These are phyloP conservation scores for Diachasma alloeum DNA, from an alignment of 1,140 invertebrate genomes.

Conservation along the genomic window DNA sequence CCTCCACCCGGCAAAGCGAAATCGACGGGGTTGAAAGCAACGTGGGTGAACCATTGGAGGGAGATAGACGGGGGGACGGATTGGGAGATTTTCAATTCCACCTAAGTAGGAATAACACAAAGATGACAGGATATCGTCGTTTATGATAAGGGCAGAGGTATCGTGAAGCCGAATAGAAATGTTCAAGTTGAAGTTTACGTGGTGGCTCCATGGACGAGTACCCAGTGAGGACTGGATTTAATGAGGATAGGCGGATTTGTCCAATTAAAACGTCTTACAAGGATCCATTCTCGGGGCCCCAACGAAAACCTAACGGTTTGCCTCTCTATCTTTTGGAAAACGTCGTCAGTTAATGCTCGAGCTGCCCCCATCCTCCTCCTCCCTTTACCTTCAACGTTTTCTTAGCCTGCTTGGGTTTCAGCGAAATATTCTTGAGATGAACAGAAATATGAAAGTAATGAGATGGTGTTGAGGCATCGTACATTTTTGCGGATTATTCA, in stretches of 20 bases:
- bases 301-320: not conserved
- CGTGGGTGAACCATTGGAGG: too few species aligned
- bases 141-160: slow-evolving; percentile 32
- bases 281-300: not conserved
- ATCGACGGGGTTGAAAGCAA: not conserved
- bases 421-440: not conserved
- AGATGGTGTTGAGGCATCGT: not conserved
- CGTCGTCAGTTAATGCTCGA: slow-evolving; percentile 8
- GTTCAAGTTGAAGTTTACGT: not conserved
- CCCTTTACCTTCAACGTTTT: not conserved
- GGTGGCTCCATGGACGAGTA: slow-evolving; percentile 25
- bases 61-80: not conserved
- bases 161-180: slow-evolving; percentile 33
- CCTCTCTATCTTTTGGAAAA: slow-evolving; percentile 9
- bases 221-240: slow-evolving; percentile 59
- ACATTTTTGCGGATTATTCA: not conserved
- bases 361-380: not conserved
- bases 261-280: slow-evolving; percentile 67
- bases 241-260: slow-evolving; percentile 68
- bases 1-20: not conserved
- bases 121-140: slow-evolving; percentile 50
- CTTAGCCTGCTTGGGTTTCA: not conserved
- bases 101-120: slow-evolving; percentile 53
- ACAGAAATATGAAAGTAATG: not conserved
- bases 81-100: slow-evolving; percentile 53